phyloP scores from a whole-genome alignment of 2,797 vertebrate genomes.

The Anas bernieri region DNA sequence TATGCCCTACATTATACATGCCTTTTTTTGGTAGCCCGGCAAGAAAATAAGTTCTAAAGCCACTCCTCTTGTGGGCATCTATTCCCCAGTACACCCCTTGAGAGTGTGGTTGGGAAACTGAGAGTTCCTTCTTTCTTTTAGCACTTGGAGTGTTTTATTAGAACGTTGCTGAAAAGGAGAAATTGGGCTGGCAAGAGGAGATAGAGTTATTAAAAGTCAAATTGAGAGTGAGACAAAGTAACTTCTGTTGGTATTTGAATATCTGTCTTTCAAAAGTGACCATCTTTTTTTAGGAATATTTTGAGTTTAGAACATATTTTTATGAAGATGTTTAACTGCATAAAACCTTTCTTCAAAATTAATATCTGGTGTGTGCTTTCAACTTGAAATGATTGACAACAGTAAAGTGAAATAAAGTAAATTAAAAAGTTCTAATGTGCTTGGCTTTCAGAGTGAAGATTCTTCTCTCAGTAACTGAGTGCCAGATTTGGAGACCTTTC shows the following conservation, averaged over 20 bases:
- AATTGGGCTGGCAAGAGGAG: background rate
- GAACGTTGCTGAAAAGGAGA: background rate
- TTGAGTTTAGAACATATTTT: background rate
- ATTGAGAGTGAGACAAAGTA: background rate
- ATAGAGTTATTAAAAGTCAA: background rate
- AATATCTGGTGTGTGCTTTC: background rate
- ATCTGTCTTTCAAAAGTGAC: background rate
- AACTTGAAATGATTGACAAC: background rate
- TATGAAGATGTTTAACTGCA: background rate
- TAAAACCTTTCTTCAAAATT: background rate
- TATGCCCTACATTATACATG: background rate
- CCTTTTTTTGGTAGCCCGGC: background rate
- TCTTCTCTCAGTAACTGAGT: background rate
- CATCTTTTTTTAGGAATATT: background rate
- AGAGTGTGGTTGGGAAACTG: background rate
- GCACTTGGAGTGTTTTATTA: background rate
- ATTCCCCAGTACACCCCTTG: background rate
- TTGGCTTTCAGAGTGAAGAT: background rate
- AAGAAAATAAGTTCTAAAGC: background rate
- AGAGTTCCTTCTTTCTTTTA: background rate
- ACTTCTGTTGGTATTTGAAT: background rate
- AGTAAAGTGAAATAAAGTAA: background rate
- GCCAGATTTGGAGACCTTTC: background rate
- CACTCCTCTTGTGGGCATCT: background rate
- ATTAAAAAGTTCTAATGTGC: background rate